Base-by-base conservation (phyloP, 2,888 invertebrate species). In the Formica aserva region DNA sequence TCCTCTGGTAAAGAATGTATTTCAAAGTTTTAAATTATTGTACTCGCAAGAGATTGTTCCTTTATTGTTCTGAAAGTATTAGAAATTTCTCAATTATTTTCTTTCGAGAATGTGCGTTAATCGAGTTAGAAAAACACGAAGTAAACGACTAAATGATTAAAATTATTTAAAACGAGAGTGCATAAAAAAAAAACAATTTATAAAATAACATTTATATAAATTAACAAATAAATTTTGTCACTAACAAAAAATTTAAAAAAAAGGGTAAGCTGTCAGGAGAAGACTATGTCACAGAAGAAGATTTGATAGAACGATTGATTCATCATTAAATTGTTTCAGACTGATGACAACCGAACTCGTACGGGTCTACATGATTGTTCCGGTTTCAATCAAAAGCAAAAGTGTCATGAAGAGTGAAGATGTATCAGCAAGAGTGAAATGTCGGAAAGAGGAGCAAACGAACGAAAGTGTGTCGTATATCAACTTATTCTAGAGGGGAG, bases 401-500 rank as follows among this genome's bases (percentile, higher is more conserved):
- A 72, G 71, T 69, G 62, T 74, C 72, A 9, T 72, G 55, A 62
- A 66, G 74, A 84, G 84, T 22, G 72, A 86, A 81, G 63, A 57
- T n/a, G 35, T 32, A 65, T 41, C 38, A 67, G 72, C 22, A 74
- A 48, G 35, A 83, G 71, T 71, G 77, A 69, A 66, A 71, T 52
- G 48, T 63, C 80, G 78, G 48, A 71, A 88, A 52, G 67, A 88
- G 26, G 38, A 48, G 32, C 72, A 57, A 71, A 84, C 22, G 71
- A 83, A 90, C 75, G 90, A 90, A 90, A 90, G 90, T 90, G 86
- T 90, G 90, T 84, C 78, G 86, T 86, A 82, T 80, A 83, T 82
- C 45, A 57, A 69, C 83, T 87, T 89, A 82, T 86, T 89, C 86
- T 86, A 86, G 85, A 77, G 87, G 88, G 87, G 88, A 88, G 85